These are phyloP conservation scores for Trididemnum miniatum DNA, from an alignment of 23 tunicate genomes.

Conservation along the genomic window DNA sequence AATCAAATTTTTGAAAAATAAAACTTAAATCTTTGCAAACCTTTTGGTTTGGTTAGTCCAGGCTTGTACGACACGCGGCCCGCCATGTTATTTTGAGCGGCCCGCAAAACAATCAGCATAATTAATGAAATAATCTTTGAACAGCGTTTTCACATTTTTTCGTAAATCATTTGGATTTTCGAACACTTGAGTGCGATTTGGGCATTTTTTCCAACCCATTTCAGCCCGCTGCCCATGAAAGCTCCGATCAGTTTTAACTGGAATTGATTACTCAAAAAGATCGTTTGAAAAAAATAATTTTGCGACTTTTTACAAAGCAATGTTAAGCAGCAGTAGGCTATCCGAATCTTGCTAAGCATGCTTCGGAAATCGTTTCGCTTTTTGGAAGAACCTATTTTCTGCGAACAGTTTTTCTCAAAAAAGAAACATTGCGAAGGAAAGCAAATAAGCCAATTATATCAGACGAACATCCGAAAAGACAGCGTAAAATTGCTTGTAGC, in stretches of 20 bases:
- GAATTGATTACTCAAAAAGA: not conserved
- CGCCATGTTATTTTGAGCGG: not conserved
- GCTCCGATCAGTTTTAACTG: not conserved
- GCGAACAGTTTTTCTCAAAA: not conserved
- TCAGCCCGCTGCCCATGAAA: not conserved
- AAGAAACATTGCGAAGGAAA: not conserved
- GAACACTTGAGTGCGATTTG: not conserved
- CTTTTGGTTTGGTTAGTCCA: no score
- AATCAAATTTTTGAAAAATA: no score
- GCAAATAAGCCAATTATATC: not conserved
- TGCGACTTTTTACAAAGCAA: not conserved
- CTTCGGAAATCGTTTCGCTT: not conserved
- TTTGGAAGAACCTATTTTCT: not conserved
- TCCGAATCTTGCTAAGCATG: not conserved
- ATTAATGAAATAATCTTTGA: not conserved
- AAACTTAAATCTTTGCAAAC: no score
- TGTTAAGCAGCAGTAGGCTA: not conserved
- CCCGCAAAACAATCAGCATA: not conserved
- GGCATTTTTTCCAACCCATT: not conserved
- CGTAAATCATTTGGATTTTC: not conserved
- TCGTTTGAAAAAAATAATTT: not conserved
- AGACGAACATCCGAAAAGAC: not conserved
- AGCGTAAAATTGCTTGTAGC: not conserved
- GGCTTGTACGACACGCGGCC: not conserved
- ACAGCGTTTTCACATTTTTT: not conserved